Percentiles rank a stretch among this genome's conserved stretches.
Conservation (phyloP, 2,888 invertebrate species). For the Drosophila eohydei region DNA sequence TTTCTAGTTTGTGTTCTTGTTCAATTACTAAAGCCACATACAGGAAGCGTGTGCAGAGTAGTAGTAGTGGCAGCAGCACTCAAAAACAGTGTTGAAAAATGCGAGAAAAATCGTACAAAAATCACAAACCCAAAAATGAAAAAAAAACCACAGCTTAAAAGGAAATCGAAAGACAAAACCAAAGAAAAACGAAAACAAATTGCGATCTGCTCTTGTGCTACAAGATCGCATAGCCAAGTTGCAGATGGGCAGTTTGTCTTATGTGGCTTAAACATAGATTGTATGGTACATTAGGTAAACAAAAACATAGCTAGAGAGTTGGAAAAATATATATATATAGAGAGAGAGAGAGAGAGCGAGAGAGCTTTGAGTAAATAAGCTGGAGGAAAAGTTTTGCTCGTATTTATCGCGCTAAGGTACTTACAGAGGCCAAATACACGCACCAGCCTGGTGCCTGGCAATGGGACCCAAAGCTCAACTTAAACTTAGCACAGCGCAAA, state of each 20-base stretch:
- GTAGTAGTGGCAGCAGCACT: conserved; percentile 50
- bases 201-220: conserved; percentile 26
- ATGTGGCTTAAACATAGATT: conserved; percentile 1
- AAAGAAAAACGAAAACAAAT: conserved; percentile 18
- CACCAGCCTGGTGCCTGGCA: conserved; percentile 30
- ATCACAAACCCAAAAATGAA: conserved; percentile 21
- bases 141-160: conserved; percentile 2
- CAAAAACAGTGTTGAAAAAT: conserved; percentile 50
- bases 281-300: conserved; percentile 26
- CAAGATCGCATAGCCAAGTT: conserved; percentile 25
- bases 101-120: conserved; percentile 36
- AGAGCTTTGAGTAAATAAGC: conserved; percentile 46
- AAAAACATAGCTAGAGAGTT: conserved; percentile 13
- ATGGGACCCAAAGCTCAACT: conserved; percentile 33
- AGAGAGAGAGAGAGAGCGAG: conserved; percentile 6
- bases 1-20: conserved; percentile 28
- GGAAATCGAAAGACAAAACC: neutral
- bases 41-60: conserved; percentile 53
- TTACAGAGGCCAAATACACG: conserved; percentile 46
- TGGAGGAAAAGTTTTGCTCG: conserved; percentile 41
- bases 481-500: conserved; percentile 28
- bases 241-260: conserved; percentile 32
- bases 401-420: conserved; percentile 45
- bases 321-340: neutral
- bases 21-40: conserved; percentile 55